Evolutionary conservation across 23 tunicate genomes (phyloP), one percentile per base, ranked within the genome.

Genomic region (Ascidia mentula): DNA sequence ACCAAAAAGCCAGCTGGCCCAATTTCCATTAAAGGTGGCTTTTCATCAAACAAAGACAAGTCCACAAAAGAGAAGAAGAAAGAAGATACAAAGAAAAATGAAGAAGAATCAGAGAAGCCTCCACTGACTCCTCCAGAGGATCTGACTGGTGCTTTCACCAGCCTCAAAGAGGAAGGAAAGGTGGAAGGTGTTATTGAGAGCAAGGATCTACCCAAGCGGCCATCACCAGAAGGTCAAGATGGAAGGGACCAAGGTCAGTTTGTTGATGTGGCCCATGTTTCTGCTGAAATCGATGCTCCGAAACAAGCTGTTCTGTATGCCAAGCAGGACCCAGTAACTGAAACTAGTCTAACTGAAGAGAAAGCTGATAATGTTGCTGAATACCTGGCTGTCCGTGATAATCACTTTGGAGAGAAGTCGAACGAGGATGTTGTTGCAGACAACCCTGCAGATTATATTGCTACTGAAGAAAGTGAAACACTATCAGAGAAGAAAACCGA

Each of bases 191-290:
- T 28, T 7, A 46, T 15, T 45, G 42, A 36, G 15, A 37, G 31
- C 12, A 5, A 77, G 30, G 69, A 59, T 35, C 70, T 85, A 72
- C 36, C 79, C 0, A 72, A 72, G 31, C 85, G 90, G 6, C 93
- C 80, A 37, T 65, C 93, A 18, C 93, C 93, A 0, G 87, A 82
- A 59, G 93, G 93, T 3, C 83, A 82, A 46, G 82, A 76, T 46
- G 93, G 93, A 6, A 61, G 71, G 53, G 77, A 76, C 34, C 60
- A 77, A 5, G 73, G 53, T n/a, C 45, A 79, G 24, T 79, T 79
- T 79, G 45, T 60, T 45, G 82, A 79, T 30, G 65, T 53, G 22
- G 65, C 65, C 13, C 65, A 53, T 53, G 65, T 53, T 3, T 53
- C 65, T 3, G 65, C 24, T 53, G 65, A 53, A 20, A 28, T 53